Evolutionary conservation across 2,113 vertebrate genomes (phyloP).

Genomic region (Psammodynastes pulverulentus): DNA sequence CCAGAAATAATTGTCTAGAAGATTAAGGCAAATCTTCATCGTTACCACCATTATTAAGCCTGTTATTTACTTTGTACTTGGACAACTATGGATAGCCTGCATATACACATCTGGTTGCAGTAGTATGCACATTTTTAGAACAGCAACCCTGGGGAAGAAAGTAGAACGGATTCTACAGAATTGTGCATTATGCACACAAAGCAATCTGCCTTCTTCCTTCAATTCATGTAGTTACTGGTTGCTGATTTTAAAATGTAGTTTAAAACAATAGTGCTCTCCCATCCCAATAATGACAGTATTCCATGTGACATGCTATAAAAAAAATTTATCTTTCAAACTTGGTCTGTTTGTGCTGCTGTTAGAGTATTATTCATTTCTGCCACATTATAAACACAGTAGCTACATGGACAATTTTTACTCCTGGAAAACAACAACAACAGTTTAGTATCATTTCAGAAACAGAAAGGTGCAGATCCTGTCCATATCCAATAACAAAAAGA

Average conservation of each 20-base stretch:
- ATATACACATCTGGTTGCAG: neutral
- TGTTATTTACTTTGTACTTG: neutral
- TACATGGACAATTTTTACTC: neutral
- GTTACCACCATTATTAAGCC: neutral
- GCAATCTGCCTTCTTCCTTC: neutral
- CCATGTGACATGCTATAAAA: neutral
- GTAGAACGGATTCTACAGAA: neutral
- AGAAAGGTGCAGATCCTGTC: neutral
- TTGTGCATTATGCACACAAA: neutral
- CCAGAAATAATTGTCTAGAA: neutral
- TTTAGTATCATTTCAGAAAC: neutral
- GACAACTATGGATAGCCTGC: neutral
- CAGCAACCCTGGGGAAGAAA: neutral
- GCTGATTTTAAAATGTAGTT: neutral
- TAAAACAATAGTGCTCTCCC: neutral
- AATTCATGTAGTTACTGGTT: neutral
- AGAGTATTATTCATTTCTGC: neutral
- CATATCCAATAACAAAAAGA: neutral
- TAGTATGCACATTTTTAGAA: neutral
- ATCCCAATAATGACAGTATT: neutral
- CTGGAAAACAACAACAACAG: neutral
- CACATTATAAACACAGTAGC: neutral
- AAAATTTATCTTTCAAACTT: neutral
- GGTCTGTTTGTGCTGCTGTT: neutral
- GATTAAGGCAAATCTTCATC: neutral